Evolutionary conservation across 2,888 invertebrate genomes (phyloP).

Genomic region (Aquatica leii): DNA sequence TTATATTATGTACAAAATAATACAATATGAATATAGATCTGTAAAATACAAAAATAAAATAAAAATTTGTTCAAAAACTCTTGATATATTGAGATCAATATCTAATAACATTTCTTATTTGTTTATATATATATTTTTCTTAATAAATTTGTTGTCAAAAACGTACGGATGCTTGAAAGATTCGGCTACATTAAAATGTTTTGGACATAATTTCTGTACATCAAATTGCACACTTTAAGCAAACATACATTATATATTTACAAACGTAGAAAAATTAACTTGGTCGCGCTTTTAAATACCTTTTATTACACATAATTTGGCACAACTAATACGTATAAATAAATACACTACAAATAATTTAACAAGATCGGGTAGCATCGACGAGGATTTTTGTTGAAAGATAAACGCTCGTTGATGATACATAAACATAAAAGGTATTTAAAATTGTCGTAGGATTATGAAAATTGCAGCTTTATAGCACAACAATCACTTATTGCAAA

Average conservation of each 20-base stretch:
- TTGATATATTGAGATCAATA: slow-evolving; percentile 22
- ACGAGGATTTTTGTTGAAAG: no score
- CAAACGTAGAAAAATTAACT: slow-evolving; percentile 9
- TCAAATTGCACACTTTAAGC: slow-evolving; percentile 13
- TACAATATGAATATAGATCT: slow-evolving; percentile 46
- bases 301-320: slow-evolving; percentile 27
- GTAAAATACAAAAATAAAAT: slow-evolving; percentile 25
- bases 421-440: slow-evolving; percentile 17
- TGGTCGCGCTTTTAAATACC: slow-evolving; percentile 5
- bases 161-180: no score
- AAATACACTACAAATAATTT: slow-evolving; percentile 4
- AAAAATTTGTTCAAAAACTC: slow-evolving; percentile 18
- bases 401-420: no score
- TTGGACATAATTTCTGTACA: slow-evolving; percentile 2
- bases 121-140: no score
- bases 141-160: no score
- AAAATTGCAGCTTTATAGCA: slow-evolving; percentile 48
- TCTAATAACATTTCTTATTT: background rate
- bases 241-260: slow-evolving; percentile 11
- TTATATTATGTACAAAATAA: slow-evolving; percentile 51
- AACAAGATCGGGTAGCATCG: slow-evolving; percentile 2
- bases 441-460: slow-evolving; percentile 15
- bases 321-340: slow-evolving; percentile 27
- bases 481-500: slow-evolving; percentile 58
- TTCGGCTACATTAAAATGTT: no score